phyloP scores from a whole-genome alignment of 2,888 invertebrate genomes.

The Xylota segnis region DNA sequence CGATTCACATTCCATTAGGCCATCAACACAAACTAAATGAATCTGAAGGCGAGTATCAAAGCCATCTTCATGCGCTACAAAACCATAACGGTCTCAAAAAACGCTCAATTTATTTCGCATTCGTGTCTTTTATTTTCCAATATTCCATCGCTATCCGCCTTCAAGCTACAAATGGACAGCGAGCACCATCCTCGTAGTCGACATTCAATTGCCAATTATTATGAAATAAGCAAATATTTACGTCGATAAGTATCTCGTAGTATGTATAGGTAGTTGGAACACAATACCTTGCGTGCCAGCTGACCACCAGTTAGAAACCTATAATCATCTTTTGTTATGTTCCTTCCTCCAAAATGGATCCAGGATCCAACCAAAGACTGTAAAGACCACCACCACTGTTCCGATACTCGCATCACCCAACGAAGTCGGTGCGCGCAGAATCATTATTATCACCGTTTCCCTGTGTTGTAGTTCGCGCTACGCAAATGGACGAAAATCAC shows the following conservation, averaged over 20 bases:
- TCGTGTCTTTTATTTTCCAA: constrained; percentile 68
- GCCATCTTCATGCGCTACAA: constrained; percentile 34
- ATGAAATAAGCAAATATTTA: constrained; percentile 77
- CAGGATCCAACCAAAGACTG: constrained; percentile 39
- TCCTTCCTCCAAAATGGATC: constrained; percentile 44
- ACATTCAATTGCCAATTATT: constrained; percentile 77
- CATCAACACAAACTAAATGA: constrained; percentile 48
- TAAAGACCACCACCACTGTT: constrained; percentile 61
- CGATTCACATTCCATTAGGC: constrained; percentile 59
- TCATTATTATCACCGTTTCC: constrained; percentile 73
- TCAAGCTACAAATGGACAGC: constrained; percentile 61
- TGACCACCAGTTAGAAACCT: constrained; percentile 75
- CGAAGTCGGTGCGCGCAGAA: constrained; percentile 15
- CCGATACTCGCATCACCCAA: constrained; percentile 28
- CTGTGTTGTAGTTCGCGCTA: constrained; percentile 56
- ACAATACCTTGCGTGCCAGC: constrained; percentile 73
- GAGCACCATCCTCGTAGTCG: constrained; percentile 55
- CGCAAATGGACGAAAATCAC: constrained; percentile 69
- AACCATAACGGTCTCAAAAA: constrained; percentile 45
- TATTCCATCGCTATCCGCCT: constrained; percentile 53
- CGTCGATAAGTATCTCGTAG: constrained; percentile 72
- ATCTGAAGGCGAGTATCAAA: constrained; percentile 32
- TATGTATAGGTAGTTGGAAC: constrained; percentile 6
- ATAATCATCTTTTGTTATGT: constrained; percentile 74
- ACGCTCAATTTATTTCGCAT: constrained; percentile 70